Base-by-base conservation (phyloP, 2,113 vertebrate genomes). In the Neofelis nebulosa region DNA sequence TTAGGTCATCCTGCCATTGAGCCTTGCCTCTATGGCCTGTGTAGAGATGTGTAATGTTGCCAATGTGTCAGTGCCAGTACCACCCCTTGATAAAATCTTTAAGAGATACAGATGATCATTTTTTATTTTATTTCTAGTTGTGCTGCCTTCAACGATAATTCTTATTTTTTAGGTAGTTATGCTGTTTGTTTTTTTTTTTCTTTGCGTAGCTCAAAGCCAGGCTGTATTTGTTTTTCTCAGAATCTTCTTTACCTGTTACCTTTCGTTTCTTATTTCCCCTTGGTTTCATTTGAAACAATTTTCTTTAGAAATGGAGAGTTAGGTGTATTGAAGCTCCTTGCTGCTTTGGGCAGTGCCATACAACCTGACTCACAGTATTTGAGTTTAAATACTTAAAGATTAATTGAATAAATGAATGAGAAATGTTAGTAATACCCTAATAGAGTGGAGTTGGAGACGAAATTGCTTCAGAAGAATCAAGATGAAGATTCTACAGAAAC, bases 201-300 rank as follows among this genome's bases (percentile, higher is more conserved):
- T 6, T 12, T 45, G 4, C 19, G 11, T 80, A 93, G n/a, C 41
- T 79, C 48, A 94, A 68, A 52, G 33, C 23, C 38, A 57, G 38
- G 29, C 63, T 81, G 11, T 80, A 6, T 69, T 86, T 83, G 3
- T 83, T 91, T 93, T 76, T 82, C 38, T 98, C 11, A 69, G 38
- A 78, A 79, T 92, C 63, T 94, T 50, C 33, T 97, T 95, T 94
- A n/a, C 50, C n/a, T 89, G 92, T 95, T 89, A 84, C 21, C 29
- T 45, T 71, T 94, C 13, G 41, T 66, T 96, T 95, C 41, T 94
- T 48, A 63, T 86, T 93, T 95, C 2, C 23, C 19, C 25, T 83
- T 25, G 91, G 12, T 73, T 89, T 86, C 45, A 69, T 80, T 84
- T 48, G 18, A 74, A 68, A 81, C 45, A 68, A 52, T 19, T 16